Evolutionary conservation across 2,888 invertebrate genomes (phyloP).

Genomic region (Stratiomys singularior): DNA sequence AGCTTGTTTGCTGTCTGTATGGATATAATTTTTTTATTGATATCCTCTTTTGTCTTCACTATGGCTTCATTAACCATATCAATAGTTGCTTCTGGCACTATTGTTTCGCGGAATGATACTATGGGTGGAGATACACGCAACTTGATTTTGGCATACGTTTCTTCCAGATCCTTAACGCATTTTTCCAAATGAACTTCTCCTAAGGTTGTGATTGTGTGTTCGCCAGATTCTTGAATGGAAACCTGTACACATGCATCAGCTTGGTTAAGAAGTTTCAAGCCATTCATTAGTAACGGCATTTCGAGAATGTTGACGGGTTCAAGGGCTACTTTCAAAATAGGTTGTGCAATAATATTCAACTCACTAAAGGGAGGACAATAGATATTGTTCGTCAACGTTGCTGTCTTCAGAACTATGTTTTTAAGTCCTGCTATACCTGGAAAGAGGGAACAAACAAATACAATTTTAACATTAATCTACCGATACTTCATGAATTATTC

Average conservation of each 20-base stretch:
- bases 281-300: conserved; percentile 76
- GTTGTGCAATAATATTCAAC: conserved; percentile 78
- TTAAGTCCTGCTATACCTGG: conserved; percentile 85
- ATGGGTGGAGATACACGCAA: conserved; percentile 95
- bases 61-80: conserved; percentile 90
- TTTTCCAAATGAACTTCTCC: conserved; percentile 97
- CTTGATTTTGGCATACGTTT: conserved; percentile 84
- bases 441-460: no score
- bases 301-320: conserved; percentile 87
- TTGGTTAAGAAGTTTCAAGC: conserved; percentile 88
- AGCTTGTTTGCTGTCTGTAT: conserved; percentile 78
- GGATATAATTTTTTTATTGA: conserved; percentile 69
- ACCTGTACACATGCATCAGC: conserved; percentile 91
- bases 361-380: conserved; percentile 91
- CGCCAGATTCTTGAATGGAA: conserved; percentile 91
- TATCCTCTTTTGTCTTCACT: conserved; percentile 69
- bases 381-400: conserved; percentile 83
- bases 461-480: no score
- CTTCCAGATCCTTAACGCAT: conserved; percentile 90
- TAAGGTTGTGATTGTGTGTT: conserved; percentile 92
- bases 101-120: conserved; percentile 95
- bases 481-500: no score
- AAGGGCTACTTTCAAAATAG: conserved; percentile 93
- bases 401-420: conserved; percentile 86
- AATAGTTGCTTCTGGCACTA: conserved; percentile 80